Evolutionary conservation across 2,888 invertebrate species (phyloP).

Genomic region (Cataglyphis altisquamis): DNA sequence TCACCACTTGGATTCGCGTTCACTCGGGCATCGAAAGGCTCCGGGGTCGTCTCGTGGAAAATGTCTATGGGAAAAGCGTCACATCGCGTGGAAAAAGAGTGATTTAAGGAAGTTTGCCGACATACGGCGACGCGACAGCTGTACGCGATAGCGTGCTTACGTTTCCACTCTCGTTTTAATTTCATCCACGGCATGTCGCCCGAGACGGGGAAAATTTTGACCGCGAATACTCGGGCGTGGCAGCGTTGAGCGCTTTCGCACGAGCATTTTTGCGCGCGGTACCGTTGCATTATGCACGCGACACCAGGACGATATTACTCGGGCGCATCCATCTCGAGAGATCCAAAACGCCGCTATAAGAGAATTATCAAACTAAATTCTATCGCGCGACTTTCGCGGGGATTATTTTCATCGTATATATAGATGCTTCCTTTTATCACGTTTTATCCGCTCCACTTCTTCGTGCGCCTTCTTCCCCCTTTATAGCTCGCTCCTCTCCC

Average conservation of each 20-base stretch:
- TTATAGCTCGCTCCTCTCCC: slow-evolving; percentile 16
- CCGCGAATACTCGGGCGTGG: slow-evolving; percentile 3
- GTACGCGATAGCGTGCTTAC: slow-evolving; percentile 48
- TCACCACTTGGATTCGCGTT: slow-evolving; percentile 7
- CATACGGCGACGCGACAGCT: slow-evolving; percentile 45
- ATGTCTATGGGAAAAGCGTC: slow-evolving; percentile 34
- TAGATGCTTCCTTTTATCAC: slow-evolving; percentile 54
- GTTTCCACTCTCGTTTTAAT: slow-evolving; percentile 62
- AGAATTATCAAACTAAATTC: slow-evolving; percentile 69
- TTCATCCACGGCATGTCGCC: slow-evolving; percentile 45
- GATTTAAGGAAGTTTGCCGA: slow-evolving; percentile 54
- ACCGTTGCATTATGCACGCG: slow-evolving; percentile 74
- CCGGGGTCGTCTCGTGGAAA: neutral
- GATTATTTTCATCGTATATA: slow-evolving; percentile 66
- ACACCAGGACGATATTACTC: slow-evolving; percentile 71
- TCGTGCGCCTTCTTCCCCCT: neutral
- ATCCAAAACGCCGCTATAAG: slow-evolving; percentile 55
- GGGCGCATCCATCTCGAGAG: slow-evolving; percentile 60
- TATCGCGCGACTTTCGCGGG: slow-evolving; percentile 52
- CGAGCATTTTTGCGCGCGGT: slow-evolving; percentile 66
- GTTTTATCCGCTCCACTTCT: neutral
- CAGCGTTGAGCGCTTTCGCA: slow-evolving; percentile 55
- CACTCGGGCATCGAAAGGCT: neutral
- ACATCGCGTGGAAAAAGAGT: slow-evolving; percentile 34
- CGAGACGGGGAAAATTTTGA: slow-evolving; percentile 47